Evolutionary conservation across 2,113 vertebrate genomes (phyloP).

Genomic region (Toxotes chatareus): DNA sequence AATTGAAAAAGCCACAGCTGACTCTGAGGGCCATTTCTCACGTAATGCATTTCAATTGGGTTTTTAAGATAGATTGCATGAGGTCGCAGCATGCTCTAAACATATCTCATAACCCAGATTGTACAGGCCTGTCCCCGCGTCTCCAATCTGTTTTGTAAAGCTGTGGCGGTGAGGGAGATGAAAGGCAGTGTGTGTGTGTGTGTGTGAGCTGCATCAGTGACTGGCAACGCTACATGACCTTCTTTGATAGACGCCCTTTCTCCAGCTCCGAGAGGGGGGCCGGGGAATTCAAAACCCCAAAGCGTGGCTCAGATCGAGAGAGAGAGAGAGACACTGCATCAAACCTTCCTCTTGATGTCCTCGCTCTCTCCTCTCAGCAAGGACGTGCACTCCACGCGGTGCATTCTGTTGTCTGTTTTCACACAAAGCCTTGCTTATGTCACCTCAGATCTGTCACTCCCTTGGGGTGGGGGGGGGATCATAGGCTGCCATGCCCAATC

Average conservation of each 20-base stretch:
- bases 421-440: slow-evolving; percentile 51
- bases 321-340: slow-evolving; percentile 28
- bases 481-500: slow-evolving; percentile 18
- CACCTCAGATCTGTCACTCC: slow-evolving; percentile 47
- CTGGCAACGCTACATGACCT: slow-evolving; percentile 45
- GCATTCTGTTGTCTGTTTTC: slow-evolving; percentile 57
- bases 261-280: slow-evolving; percentile 22
- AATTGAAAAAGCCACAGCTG: slow-evolving; percentile 70
- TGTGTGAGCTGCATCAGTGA: slow-evolving; percentile 30
- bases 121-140: not conserved
- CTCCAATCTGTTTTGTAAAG: slow-evolving; percentile 43
- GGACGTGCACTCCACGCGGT: slow-evolving; percentile 23
- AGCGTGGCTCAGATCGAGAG: slow-evolving; percentile 13
- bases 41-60: slow-evolving; percentile 61
- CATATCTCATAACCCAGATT: slow-evolving; percentile 67
- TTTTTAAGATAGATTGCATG: slow-evolving; percentile 58
- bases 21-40: slow-evolving; percentile 60
- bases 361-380: slow-evolving; percentile 43
- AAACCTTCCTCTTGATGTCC: slow-evolving; percentile 56
- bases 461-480: slow-evolving; percentile 28
- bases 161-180: slow-evolving; percentile 21
- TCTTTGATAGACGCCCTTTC: slow-evolving; percentile 64
- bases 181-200: slow-evolving; percentile 25
- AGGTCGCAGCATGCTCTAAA: slow-evolving; percentile 49
- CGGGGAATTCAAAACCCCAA: slow-evolving; percentile 38